Evolutionary conservation across 2,888 invertebrate species (phyloP), one percentile per base, ranked within the genome.

Genomic region (Drosophila prostipennis): DNA sequence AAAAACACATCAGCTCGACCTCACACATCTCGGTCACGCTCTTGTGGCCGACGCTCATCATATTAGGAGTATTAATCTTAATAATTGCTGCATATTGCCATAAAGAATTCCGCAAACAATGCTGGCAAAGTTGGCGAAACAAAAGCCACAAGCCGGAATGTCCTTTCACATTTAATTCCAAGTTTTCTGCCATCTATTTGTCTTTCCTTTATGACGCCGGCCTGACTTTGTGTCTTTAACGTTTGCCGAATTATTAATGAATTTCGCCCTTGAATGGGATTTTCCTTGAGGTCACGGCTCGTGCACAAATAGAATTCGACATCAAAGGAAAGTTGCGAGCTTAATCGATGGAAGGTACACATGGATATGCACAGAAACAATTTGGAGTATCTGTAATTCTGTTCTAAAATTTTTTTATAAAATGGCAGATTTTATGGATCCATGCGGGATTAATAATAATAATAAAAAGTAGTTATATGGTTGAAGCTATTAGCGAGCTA

Each of bases 61-160:
- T 67, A 79, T 75, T 84, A 72, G 55, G 61, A 55, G 51, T 71
- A 85, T 87, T 85, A 87, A 89, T 85, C 89, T 87, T 84, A 76
- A 87, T 85, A 84, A 85, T 70, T 69, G 76, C 74, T 63, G 59
- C 61, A 63, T 65, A 77, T 81, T 76, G 78, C 69, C 71, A 16
- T 42, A 71, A 80, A 77, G 84, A 75, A 86, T 83, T 55, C 71
- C 36, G 32, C 74, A 71, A 74, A 72, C 71, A 77, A 65, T 74
- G 78, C 69, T 29, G 29, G 29, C 53, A 26, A 76, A 78, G 52
- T 75, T 73, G 42, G 58, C 49, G 29, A 70, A 59, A 72, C 69
- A 70, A 77, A 74, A 51, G 46, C 70, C 68, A 46, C 39, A 68
- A 68, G 52, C 54, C 58, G 65, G 64, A 65, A 65, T 65, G 64